phyloP scores from a whole-genome alignment of 2,113 vertebrate genomes.

The Scalopus aquaticus region DNA sequence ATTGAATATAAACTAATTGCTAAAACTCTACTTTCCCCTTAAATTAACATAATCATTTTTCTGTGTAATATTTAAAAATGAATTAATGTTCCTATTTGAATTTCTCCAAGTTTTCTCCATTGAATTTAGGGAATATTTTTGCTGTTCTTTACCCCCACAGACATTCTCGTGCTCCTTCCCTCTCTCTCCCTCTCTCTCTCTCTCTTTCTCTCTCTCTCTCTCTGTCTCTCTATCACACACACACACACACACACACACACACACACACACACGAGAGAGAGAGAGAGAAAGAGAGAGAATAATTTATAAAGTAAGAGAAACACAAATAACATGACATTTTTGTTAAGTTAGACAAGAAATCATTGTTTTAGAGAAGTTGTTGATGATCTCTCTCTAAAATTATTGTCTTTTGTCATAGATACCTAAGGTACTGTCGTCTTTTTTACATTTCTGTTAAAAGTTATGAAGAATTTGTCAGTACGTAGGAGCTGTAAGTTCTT shows the following conservation, averaged over 20 bases:
- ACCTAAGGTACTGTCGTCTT: not conserved
- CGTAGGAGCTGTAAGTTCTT: not conserved
- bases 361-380: slow-evolving; percentile 16
- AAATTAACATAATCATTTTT: not conserved
- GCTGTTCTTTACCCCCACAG: not conserved
- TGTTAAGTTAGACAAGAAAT: not conserved
- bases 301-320: not conserved
- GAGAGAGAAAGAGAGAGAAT: not conserved
- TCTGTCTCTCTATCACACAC: no score
- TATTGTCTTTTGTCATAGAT: not conserved
- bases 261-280: no score
- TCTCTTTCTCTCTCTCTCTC: no score
- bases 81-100: not conserved
- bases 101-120: not conserved
- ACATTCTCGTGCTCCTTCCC: no score
- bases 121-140: not conserved
- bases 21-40: not conserved
- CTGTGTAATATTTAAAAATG: not conserved
- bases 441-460: not conserved
- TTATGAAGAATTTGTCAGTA: slow-evolving; percentile 57
- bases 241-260: no score
- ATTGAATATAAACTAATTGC: not conserved
- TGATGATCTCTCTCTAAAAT: not conserved
- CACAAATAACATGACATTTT: not conserved
- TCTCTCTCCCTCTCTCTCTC: no score